Percentiles rank a stretch among this genome's conserved stretches.
Evolutionary conservation across 2,888 invertebrate genomes (phyloP).

Genomic region (Spicauda simplicius): DNA sequence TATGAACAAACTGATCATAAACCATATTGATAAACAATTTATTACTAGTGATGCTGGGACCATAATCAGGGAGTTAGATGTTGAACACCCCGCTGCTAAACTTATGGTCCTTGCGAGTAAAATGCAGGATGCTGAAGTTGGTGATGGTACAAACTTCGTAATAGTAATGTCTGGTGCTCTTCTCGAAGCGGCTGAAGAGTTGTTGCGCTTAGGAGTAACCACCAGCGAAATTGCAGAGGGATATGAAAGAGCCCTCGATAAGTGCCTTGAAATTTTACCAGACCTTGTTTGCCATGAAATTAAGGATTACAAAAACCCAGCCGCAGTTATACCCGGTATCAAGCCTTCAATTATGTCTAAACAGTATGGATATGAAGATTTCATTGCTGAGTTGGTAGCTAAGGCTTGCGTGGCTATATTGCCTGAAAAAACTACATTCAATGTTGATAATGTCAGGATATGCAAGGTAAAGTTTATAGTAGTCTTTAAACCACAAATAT

Average conservation of each 20-base stretch:
- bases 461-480: slow-evolving; percentile 88
- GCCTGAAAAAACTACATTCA: slow-evolving; percentile 94
- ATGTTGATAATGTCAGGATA: slow-evolving; percentile 98
- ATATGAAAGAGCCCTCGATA: slow-evolving; percentile 95
- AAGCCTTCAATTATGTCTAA: slow-evolving; percentile 97
- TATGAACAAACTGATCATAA: slow-evolving; percentile 99
- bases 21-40: slow-evolving; percentile 99
- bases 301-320: slow-evolving; percentile 87
- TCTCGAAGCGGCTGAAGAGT: slow-evolving; percentile 95
- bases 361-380: slow-evolving; percentile 98
- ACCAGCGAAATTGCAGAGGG: slow-evolving; percentile 98
- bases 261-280: slow-evolving; percentile 95
- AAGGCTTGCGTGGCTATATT: slow-evolving; percentile 95
- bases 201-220: slow-evolving; percentile 97
- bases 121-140: slow-evolving; percentile 99
- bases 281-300: slow-evolving; percentile 91
- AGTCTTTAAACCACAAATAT: not conserved
- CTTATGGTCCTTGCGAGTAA: slow-evolving; percentile 97
- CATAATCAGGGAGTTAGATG: slow-evolving; percentile 97
- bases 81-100: slow-evolving; percentile 99
- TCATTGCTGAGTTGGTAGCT: slow-evolving; percentile 93
- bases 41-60: slow-evolving; percentile 99
- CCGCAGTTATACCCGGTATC: slow-evolving; percentile 90
- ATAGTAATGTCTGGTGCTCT: slow-evolving; percentile 97
- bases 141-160: slow-evolving; percentile 99